Percentiles rank a stretch among this genome's conserved stretches.
These are phyloP conservation scores for Hyperopisus bebe DNA, from an alignment of 2,113 vertebrate genomes.

Conservation along the genomic window DNA sequence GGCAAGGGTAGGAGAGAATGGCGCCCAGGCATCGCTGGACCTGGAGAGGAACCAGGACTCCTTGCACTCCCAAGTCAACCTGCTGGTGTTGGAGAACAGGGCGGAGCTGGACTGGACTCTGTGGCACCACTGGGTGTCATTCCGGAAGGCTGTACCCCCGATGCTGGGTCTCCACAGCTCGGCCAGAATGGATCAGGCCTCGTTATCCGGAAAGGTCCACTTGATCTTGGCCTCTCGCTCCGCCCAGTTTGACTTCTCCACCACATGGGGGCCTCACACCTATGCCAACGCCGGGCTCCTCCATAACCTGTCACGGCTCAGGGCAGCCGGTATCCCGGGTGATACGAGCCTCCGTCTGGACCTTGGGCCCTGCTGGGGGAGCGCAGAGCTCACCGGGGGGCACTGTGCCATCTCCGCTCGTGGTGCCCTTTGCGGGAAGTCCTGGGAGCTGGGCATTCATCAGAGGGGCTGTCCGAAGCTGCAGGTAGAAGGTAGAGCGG, in stretches of 20 bases:
- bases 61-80: constrained; percentile 17
- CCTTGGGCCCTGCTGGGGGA: not conserved
- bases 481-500: constrained; percentile 50
- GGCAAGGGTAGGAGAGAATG: constrained; percentile 33
- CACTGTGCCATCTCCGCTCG: constrained; percentile 32
- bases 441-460: constrained; percentile 39
- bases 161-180: constrained; percentile 33
- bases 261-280: constrained; percentile 23
- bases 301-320: constrained; percentile 30
- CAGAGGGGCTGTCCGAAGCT: constrained; percentile 40
- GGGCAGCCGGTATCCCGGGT: constrained; percentile 3
- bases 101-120: constrained; percentile 33
- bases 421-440: constrained; percentile 28
- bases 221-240: constrained; percentile 21
- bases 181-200: constrained; percentile 23
- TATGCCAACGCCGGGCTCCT: constrained; percentile 24
- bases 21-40: constrained; percentile 32
- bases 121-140: constrained; percentile 33
- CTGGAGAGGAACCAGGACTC: constrained; percentile 37
- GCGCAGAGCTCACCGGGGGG: constrained; percentile 36
- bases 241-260: constrained; percentile 25
- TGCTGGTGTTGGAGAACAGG: constrained; percentile 27
- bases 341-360: constrained; percentile 23
- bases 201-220: constrained; percentile 21
- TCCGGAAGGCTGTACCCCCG: constrained; percentile 34